Base-by-base conservation (phyloP, 2,888 invertebrate genomes). In the Agriopis leucophaearia region DNA sequence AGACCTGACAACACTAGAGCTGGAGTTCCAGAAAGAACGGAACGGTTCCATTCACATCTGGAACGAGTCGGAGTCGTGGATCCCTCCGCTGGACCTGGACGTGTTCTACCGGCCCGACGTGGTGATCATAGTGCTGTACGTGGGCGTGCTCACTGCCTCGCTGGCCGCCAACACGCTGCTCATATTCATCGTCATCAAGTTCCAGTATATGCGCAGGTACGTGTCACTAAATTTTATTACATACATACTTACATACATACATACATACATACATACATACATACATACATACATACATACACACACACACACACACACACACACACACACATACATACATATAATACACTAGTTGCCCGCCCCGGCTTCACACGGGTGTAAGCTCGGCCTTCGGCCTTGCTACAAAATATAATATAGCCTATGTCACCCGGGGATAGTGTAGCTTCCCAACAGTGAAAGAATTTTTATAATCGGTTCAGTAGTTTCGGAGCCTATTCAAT, bases 161-260 rank as follows among this genome's bases (percentile, higher is more conserved):
- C 89, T 96, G 48, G 91, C 95, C 0, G 96, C 96, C 7, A 96
- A 96, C 76, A 93, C 95, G 7, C 89, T 96, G 78, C 95, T 96
- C 57, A 96, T 96, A 75, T 92, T 96, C 72, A 95, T 96, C 38
- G 96, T 96, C 74, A 94, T 96, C 87, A 96, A 96, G 84, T 96
- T 96, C 84, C 95, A 96, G 85, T 96, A 96, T 77, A 96, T 96
- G 95, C 92, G 96, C 76, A 96, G 96, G 96, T 96, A 82, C 94
- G 95, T 87, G 9, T 6, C 38, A 8, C 5, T 12, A 2, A 0
- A 13, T 42, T 42, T 40, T 40, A 40, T 40, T 40, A 10, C 9
- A 9, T 40, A 40, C 8, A 36, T 36, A 36, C 8, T 6, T 36
- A 36, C 8, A 36, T 36, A 36, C 8, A 36, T 36, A 36, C 8